phyloP scores from a whole-genome alignment of 2,888 invertebrate species.

The Eledona agricola region DNA sequence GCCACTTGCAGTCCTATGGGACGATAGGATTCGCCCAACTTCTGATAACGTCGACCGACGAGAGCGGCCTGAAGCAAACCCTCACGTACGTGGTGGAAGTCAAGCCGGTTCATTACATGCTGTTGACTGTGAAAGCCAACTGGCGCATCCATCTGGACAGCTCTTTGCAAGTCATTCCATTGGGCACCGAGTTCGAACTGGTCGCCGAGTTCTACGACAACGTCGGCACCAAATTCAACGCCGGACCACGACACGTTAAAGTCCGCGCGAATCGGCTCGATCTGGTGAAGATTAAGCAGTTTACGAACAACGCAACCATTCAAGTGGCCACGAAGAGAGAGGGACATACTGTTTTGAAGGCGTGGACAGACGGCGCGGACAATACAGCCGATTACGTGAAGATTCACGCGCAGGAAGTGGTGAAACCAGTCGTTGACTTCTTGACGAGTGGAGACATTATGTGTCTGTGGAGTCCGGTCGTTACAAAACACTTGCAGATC shows the following conservation, averaged over 20 bases:
- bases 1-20: constrained; percentile 57
- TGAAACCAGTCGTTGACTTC: constrained; percentile 57
- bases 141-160: constrained; percentile 54
- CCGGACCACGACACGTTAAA: constrained; percentile 63
- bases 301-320: constrained; percentile 63
- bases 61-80: constrained; percentile 65
- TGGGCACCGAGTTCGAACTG: constrained; percentile 65
- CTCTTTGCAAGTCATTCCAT: constrained; percentile 59
- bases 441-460: constrained; percentile 66
- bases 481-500: constrained; percentile 52
- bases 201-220: constrained; percentile 67
- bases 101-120: constrained; percentile 63
- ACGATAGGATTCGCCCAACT: constrained; percentile 61
- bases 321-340: constrained; percentile 61
- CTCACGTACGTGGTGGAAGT: constrained; percentile 64
- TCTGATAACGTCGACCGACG: constrained; percentile 64
- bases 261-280: constrained; percentile 64
- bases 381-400: constrained; percentile 61
- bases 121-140: constrained; percentile 55
- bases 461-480: constrained; percentile 65
- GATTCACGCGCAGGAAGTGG: constrained; percentile 58
- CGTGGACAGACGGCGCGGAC: constrained; percentile 58
- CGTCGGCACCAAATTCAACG: constrained; percentile 65
- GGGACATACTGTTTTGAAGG: constrained; percentile 66
- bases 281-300: constrained; percentile 58